These are phyloP conservation scores for Gavialis gangeticus DNA, from an alignment of 2,113 vertebrate species.

Conservation along the genomic window DNA sequence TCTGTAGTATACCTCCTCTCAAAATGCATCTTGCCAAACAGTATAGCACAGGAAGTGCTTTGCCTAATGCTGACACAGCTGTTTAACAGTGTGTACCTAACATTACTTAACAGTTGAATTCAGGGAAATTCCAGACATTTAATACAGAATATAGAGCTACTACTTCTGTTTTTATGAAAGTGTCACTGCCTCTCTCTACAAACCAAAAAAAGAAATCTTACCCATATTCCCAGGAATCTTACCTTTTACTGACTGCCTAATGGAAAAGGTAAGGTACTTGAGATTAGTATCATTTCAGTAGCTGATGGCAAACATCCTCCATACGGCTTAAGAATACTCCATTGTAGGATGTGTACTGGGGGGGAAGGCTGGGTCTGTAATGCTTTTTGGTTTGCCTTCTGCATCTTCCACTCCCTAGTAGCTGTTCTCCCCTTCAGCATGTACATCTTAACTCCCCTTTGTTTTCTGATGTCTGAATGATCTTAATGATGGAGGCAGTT, in stretches of 20 bases:
- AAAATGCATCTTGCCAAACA: neutral
- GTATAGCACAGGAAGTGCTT: neutral
- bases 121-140: neutral
- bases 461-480: neutral
- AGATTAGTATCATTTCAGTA: neutral
- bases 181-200: neutral
- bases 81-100: neutral
- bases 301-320: neutral
- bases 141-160: neutral
- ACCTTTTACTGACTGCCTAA: neutral
- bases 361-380: neutral
- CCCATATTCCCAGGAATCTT: neutral
- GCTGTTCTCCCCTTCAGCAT: neutral
- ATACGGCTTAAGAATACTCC: neutral
- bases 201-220: neutral
- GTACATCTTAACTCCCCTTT: neutral
- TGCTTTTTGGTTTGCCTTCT: neutral
- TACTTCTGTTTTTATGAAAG: neutral
- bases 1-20: neutral
- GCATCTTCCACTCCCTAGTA: neutral
- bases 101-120: neutral
- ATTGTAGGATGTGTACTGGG: rapidly evolving
- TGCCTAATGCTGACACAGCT: neutral
- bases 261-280: no score
- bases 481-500: neutral